These are phyloP conservation scores for Biston betularia DNA, from an alignment of 2,888 invertebrate genomes.

Conservation along the genomic window DNA sequence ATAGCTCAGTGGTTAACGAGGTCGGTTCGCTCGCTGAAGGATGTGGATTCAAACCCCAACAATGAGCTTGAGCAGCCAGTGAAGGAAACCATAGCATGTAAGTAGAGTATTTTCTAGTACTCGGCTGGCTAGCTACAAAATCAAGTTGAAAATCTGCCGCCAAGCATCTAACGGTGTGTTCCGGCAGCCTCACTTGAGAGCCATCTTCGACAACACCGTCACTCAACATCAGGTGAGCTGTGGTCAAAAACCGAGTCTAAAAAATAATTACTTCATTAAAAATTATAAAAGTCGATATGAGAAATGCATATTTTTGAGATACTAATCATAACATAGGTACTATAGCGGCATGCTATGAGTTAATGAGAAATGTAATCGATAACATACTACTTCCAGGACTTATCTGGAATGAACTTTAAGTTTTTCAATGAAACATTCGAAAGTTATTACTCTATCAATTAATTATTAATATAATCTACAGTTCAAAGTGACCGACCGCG, in stretches of 20 bases:
- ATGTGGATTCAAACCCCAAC: too few relatives aligned
- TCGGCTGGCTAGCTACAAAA: too few relatives aligned
- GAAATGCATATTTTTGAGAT: conserved; percentile 17
- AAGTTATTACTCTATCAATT: conserved; percentile 20
- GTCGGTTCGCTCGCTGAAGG: too few relatives aligned
- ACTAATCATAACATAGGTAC: conserved; percentile 7
- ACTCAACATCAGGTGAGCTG: too few relatives aligned
- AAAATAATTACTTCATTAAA: conserved; percentile 22
- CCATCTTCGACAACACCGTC: too few relatives aligned
- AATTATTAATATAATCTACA: conserved; percentile 16
- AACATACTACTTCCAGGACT: conserved; percentile 26
- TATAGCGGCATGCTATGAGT: conserved; percentile 3
- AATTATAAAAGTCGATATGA: conserved; percentile 4
- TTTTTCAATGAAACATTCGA: conserved; percentile 16
- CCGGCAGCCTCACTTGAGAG: too few relatives aligned
- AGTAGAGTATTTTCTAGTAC: too few relatives aligned
- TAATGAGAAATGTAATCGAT: conserved; percentile 25
- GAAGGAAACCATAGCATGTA: too few relatives aligned
- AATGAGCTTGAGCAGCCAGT: too few relatives aligned
- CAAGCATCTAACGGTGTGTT: too few relatives aligned
- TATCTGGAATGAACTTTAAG: conserved; percentile 27
- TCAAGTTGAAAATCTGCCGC: too few relatives aligned
- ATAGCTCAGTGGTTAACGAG: too few relatives aligned
- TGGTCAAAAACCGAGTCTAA: not conserved
- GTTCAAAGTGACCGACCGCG: conserved; percentile 32